Percentiles rank a stretch among this genome's conserved stretches.
Evolutionary conservation across 2,113 vertebrate species (phyloP).

Genomic region (Lota lota): DNA sequence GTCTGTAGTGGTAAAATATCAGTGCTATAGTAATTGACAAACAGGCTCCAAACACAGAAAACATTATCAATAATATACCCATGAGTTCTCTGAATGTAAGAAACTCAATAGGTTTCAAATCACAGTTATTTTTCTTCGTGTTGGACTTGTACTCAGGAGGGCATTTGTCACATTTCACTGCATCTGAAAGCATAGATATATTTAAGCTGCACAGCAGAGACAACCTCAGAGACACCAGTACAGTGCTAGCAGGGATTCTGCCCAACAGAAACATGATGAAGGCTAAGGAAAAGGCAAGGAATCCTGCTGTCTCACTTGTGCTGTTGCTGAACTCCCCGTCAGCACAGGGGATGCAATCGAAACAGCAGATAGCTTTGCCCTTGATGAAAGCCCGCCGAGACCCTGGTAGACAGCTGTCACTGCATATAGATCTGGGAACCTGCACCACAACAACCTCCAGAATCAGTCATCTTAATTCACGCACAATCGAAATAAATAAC

Average conservation of each 20-base stretch:
- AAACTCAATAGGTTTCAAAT: slow-evolving; percentile 72
- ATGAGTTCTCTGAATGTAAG: slow-evolving; percentile 70
- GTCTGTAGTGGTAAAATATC: slow-evolving; percentile 72
- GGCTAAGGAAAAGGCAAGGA: slow-evolving; percentile 55
- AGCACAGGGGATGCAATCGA: slow-evolving; percentile 74
- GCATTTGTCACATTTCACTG: slow-evolving; percentile 72
- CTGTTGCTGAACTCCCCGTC: slow-evolving; percentile 74
- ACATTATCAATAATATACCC: slow-evolving; percentile 68
- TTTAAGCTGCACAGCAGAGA: slow-evolving; percentile 58
- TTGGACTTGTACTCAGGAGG: slow-evolving; percentile 74
- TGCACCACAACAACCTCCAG: slow-evolving; percentile 31
- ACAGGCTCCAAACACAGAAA: slow-evolving; percentile 70
- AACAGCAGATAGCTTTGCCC: slow-evolving; percentile 76
- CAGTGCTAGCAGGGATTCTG: slow-evolving; percentile 49
- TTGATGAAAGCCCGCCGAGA: slow-evolving; percentile 67
- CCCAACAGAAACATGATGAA: slow-evolving; percentile 51
- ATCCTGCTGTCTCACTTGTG: slow-evolving; percentile 72
- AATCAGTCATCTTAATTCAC: neutral
- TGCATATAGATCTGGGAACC: slow-evolving; percentile 74
- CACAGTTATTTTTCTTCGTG: slow-evolving; percentile 64
- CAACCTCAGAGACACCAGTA: slow-evolving; percentile 49
- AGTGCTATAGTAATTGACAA: slow-evolving; percentile 62
- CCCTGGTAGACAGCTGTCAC: slow-evolving; percentile 71
- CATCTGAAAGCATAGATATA: slow-evolving; percentile 74
- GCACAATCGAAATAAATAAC: neutral